Evolutionary conservation across 2,797 vertebrate genomes (phyloP), one percentile per base, ranked within the genome.

Genomic region (Meriones psammophilus): DNA sequence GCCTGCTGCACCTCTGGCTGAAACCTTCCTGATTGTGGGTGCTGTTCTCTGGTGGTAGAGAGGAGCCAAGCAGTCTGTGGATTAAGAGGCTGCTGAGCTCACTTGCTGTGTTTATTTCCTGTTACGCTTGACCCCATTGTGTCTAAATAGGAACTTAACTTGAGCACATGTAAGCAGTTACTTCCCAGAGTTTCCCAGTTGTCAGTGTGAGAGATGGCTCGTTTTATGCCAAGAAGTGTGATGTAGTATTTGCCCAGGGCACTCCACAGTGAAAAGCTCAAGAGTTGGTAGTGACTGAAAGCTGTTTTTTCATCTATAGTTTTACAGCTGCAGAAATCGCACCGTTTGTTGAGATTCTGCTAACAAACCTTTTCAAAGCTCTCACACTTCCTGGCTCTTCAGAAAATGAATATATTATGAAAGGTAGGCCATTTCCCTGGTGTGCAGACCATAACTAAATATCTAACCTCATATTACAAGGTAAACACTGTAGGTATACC

Each of bases 381-480:
- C 98, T 99, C 96, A 98, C 99, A 0, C 98, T 99, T 97, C 99
- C 99, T 95, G 99, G 99, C 86, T 99, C 99, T 24, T 99, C 99
- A 96, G 99, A 99, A 98, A 99, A 99, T 88, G 99, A 99, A 94
- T 99, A 99, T 97, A 99, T 99, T 97, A 99, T 99, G 99, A 99
- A 99, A 99, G 99, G 99, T 99, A 98, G 98, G 97, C 94, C 20
- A 0, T 92, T 95, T 97, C 42, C 78, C 39, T 91, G 96, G 74
- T 95, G 66, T 98, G 74, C 39, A 69, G 94, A 91, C 64, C 78
- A 12, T 88, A 60, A 88, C 84, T 91, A 92, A 54, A 36, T 80
- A 20, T 84, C 77, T 88, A 54, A 74, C 89, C 56, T 96, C 74
- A 74, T 30, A 74, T 91, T 77, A 56, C 15, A 83, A 60, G 42